A percentile compares a stretch with the other conserved stretches of the same genome.
Evolutionary conservation across 2,888 invertebrate species (phyloP).

Genomic region (Phragmatobia fuliginosa): DNA sequence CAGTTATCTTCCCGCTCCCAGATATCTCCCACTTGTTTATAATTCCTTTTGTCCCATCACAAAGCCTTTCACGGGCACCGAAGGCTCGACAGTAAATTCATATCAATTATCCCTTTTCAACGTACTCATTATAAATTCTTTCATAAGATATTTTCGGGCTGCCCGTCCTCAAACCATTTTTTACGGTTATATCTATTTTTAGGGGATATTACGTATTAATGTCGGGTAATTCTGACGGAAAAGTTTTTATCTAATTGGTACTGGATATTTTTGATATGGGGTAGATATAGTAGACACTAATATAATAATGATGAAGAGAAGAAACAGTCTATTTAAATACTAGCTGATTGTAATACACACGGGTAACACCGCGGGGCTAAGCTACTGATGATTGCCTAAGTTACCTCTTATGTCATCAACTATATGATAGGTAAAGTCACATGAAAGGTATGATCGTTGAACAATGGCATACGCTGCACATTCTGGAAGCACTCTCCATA

Average conservation of each 20-base stretch:
- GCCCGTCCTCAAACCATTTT: conserved; percentile 24
- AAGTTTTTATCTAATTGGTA: not conserved
- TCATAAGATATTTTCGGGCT: conserved; percentile 74
- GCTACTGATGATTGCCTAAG: too few species aligned
- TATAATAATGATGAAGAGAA: too few species aligned
- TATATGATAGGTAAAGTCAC: too few species aligned
- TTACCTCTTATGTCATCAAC: too few species aligned
- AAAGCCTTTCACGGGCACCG: conserved; percentile 61
- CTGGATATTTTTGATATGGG: not conserved
- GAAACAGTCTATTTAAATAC: too few species aligned
- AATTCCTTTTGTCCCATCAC: conserved; percentile 78
- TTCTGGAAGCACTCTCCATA: too few species aligned
- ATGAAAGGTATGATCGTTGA: too few species aligned
- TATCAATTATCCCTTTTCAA: conserved; percentile 78
- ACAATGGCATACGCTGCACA: too few species aligned
- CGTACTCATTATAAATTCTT: conserved; percentile 76
- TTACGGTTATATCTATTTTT: conserved; percentile 30
- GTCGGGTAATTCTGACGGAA: not conserved
- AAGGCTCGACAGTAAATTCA: conserved; percentile 73
- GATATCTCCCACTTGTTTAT: conserved; percentile 69
- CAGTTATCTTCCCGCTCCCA: conserved; percentile 37
- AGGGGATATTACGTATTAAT: conserved; percentile 18
- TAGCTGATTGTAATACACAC: too few species aligned
- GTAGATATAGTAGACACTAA: not conserved
- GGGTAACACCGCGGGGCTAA: too few species aligned